phyloP scores from a whole-genome alignment of 1,140 invertebrate genomes.

The Ylistrum balloti region DNA sequence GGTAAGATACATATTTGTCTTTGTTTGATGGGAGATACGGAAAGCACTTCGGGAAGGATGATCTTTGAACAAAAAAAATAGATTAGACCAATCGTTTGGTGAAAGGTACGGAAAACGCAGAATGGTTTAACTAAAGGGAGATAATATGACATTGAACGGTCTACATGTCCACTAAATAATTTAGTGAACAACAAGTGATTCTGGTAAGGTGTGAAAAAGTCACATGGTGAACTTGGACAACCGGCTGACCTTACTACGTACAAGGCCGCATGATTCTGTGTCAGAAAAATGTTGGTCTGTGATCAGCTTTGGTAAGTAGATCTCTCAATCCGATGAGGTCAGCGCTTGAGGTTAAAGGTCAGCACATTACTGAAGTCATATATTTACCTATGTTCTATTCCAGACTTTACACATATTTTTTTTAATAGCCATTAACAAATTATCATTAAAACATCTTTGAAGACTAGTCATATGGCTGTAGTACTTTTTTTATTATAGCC shows the following conservation, averaged over 20 bases:
- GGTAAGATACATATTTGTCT: too few species aligned
- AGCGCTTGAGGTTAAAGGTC: background rate
- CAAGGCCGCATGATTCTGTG: background rate
- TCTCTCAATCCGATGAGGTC: background rate
- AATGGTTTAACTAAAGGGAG: too few species aligned
- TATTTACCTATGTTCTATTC: background rate
- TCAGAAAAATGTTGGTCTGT: background rate
- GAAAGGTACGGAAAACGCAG: too few species aligned
- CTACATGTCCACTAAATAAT: background rate
- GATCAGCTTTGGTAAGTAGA: background rate
- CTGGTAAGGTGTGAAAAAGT: background rate
- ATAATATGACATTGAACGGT: too few species aligned
- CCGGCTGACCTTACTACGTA: background rate
- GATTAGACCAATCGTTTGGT: too few species aligned
- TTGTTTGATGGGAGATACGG: too few species aligned
- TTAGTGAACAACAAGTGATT: background rate
- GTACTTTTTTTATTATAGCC: too few species aligned
- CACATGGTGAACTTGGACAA: background rate
- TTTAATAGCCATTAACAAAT: too few species aligned
- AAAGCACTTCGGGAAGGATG: too few species aligned
- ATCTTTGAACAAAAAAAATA: too few species aligned
- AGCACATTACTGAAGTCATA: background rate
- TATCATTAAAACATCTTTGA: too few species aligned
- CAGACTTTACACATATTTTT: background rate
- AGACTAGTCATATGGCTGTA: too few species aligned